phyloP scores from a whole-genome alignment of 2,888 invertebrate species.

The Dermolepida albohirtum region DNA sequence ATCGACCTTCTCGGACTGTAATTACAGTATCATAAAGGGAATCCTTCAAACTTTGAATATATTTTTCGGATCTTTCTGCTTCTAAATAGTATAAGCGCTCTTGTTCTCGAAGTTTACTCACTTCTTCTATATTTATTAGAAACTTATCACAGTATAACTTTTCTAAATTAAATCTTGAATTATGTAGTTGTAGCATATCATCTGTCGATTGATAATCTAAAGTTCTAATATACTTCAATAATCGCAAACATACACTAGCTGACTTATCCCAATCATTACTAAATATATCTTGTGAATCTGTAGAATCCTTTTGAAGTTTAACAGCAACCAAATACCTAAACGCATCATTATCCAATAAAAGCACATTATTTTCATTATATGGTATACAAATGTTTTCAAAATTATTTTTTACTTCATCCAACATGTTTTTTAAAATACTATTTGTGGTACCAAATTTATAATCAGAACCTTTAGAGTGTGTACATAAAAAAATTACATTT shows the following conservation, averaged over 20 bases:
- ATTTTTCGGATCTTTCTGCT: not conserved
- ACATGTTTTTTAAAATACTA: not conserved
- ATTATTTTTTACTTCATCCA: not conserved
- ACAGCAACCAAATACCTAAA: constrained; percentile 19
- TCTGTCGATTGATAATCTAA: not conserved
- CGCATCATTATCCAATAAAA: constrained; percentile 9
- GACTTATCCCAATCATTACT: not conserved
- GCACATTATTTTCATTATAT: not conserved
- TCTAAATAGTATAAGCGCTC: not conserved
- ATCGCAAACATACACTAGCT: not conserved
- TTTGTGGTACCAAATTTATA: not conserved
- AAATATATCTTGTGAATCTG: not conserved
- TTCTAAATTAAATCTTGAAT: no score
- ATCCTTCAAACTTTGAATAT: not conserved
- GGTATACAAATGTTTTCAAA: not conserved
- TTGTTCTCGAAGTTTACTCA: not conserved
- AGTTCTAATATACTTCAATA: not conserved
- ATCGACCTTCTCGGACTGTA: not conserved
- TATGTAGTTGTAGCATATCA: not conserved
- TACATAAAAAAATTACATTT: constrained; percentile 8
- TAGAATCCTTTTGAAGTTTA: constrained; percentile 1
- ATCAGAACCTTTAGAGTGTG: not conserved
- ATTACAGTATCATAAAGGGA: not conserved
- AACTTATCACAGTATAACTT: not conserved
- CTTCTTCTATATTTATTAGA: not conserved